These are phyloP conservation scores for Rhynchophorus ferrugineus DNA, from an alignment of 1,140 invertebrate genomes.

Conservation along the genomic window DNA sequence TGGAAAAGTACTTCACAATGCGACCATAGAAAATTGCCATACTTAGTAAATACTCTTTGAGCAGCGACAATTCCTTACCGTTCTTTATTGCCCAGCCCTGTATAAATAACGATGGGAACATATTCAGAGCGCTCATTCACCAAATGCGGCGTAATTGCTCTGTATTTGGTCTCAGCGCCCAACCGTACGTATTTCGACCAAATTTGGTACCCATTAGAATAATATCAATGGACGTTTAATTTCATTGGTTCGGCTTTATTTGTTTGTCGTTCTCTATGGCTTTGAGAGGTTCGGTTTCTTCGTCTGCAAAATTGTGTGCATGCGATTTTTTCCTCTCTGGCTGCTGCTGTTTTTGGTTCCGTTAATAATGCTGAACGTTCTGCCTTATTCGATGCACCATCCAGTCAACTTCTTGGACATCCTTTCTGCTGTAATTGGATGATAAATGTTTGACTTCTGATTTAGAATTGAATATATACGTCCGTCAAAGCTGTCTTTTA, in stretches of 20 bases:
- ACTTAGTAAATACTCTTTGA: background rate
- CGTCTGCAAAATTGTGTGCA: too few relatives aligned
- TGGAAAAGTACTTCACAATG: background rate
- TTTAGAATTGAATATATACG: too few relatives aligned
- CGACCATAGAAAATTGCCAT: background rate
- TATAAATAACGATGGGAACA: conserved; percentile 18
- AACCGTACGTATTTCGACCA: conserved; percentile 15
- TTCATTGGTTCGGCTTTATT: conserved; percentile 17
- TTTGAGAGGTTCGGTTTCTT: background rate
- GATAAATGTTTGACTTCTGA: too few relatives aligned
- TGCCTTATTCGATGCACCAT: too few relatives aligned
- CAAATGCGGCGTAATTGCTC: conserved; percentile 19
- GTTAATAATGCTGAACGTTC: too few relatives aligned
- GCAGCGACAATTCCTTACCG: background rate
- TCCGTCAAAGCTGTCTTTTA: too few relatives aligned
- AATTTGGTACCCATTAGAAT: conserved; percentile 22
- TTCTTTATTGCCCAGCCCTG: conserved; percentile 5
- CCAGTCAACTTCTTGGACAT: too few relatives aligned
- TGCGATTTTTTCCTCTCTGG: too few relatives aligned
- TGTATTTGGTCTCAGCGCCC: conserved; percentile 13
- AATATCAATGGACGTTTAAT: conserved; percentile 20
- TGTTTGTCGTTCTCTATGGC: conserved; percentile 8
- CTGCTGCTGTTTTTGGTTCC: too few relatives aligned
- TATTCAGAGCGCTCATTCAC: conserved; percentile 18
- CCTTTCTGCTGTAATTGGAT: too few relatives aligned